phyloP scores from a whole-genome alignment of 2,888 invertebrate genomes.

The Rhamphomyia laevipes region DNA sequence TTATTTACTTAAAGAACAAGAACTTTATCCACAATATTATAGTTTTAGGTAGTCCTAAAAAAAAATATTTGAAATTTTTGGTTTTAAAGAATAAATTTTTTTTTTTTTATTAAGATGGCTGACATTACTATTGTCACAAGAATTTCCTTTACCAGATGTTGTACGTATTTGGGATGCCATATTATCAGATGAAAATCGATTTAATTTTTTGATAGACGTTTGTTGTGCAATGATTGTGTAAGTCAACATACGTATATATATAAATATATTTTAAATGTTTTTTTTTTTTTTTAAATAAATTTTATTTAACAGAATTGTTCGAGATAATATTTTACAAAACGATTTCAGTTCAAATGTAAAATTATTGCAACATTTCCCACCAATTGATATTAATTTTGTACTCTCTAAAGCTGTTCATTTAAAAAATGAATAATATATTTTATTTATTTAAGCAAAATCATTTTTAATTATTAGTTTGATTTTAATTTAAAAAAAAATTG shows the following conservation, averaged over 20 bases:
- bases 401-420: slow-evolving; percentile 57
- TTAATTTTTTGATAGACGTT: slow-evolving; percentile 81
- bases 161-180: slow-evolving; percentile 95
- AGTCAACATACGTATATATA: slow-evolving; percentile 31
- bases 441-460: neutral
- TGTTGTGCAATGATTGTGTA: slow-evolving; percentile 98
- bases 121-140: slow-evolving; percentile 88
- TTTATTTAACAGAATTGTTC: slow-evolving; percentile 53
- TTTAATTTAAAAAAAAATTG: slow-evolving; percentile 5
- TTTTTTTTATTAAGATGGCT: slow-evolving; percentile 63
- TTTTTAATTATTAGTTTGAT: slow-evolving; percentile 7
- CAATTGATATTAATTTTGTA: slow-evolving; percentile 76
- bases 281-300: slow-evolving; percentile 9
- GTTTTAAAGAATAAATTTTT: slow-evolving; percentile 3
- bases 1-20: slow-evolving; percentile 65
- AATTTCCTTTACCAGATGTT: slow-evolving; percentile 94
- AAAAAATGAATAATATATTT: slow-evolving; percentile 15
- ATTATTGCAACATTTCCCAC: slow-evolving; percentile 83
- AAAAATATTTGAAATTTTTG: neutral
- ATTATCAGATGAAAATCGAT: slow-evolving; percentile 80
- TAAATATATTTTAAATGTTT: neutral
- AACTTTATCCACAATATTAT: slow-evolving; percentile 89
- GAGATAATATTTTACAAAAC: slow-evolving; percentile 68
- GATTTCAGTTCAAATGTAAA: slow-evolving; percentile 94
- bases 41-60: slow-evolving; percentile 61